Conservation (phyloP, 2,888 invertebrate genomes). For the Schizaphis graminum region DNA sequence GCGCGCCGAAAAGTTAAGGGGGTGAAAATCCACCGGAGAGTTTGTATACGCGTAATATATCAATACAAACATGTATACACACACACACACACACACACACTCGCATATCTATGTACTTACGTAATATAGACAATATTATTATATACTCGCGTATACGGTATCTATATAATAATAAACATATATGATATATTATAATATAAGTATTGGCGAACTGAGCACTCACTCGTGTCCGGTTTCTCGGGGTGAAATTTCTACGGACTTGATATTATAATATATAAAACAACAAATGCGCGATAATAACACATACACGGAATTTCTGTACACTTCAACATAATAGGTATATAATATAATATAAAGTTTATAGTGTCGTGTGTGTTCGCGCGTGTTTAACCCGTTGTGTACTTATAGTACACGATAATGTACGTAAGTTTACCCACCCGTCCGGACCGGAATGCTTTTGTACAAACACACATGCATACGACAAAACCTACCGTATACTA, state of each 20-base stretch:
- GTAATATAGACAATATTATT: neutral
- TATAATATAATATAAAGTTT: neutral
- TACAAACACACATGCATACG: neutral
- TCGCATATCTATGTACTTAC: neutral
- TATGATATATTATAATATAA: neutral
- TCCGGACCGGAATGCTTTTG: neutral
- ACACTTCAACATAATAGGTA: neutral
- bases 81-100: neutral
- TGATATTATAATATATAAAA: neutral
- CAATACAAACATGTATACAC: neutral
- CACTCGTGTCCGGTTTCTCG: neutral
- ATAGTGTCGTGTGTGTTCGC: neutral
- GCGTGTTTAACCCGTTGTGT: neutral
- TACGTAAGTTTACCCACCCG: neutral
- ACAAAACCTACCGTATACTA: neutral
- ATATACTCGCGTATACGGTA: neutral
- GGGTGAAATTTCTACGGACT: neutral
- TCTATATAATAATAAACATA: neutral
- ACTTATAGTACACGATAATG: neutral
- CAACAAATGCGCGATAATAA: neutral
- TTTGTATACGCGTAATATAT: neutral
- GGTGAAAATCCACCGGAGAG: conserved; percentile 30
- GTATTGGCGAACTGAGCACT: neutral
- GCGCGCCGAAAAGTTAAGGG: conserved; percentile 50
- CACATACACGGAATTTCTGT: neutral